These are phyloP conservation scores for Poeciliopsis infans DNA, from an alignment of 2,797 vertebrate genomes.

Conservation along the genomic window DNA sequence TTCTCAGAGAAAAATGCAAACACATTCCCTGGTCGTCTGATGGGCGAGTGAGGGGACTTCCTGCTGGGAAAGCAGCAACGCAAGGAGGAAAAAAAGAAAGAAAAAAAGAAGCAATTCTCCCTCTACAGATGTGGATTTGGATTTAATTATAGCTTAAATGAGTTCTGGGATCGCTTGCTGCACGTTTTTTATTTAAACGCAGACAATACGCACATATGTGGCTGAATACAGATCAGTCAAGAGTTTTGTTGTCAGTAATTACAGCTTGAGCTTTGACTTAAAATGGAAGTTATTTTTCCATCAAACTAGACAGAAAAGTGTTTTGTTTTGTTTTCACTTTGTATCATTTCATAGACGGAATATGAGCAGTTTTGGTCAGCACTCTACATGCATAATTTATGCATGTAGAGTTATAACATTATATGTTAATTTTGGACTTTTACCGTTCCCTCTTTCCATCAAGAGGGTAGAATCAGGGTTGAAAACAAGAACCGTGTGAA, in stretches of 20 bases:
- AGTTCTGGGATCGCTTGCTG: neutral
- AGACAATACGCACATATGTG: neutral
- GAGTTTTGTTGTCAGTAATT: neutral
- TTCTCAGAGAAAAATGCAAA: neutral
- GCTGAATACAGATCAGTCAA: neutral
- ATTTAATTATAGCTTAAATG: conserved; percentile 4
- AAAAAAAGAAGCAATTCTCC: neutral
- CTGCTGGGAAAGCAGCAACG: neutral
- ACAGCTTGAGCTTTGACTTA: neutral
- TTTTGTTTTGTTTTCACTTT: neutral
- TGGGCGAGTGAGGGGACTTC: neutral
- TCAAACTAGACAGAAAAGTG: neutral
- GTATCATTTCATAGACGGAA: neutral
- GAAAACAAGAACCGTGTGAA: neutral
- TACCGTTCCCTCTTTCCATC: neutral
- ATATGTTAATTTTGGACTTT: neutral
- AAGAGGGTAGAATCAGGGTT: neutral
- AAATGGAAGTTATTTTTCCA: neutral
- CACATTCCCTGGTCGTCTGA: neutral
- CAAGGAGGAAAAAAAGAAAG: neutral
- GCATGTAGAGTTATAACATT: no score
- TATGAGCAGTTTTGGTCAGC: neutral
- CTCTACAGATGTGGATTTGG: conserved; percentile 1
- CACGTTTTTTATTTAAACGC: neutral
- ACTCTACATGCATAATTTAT: neutral